phyloP scores from a whole-genome alignment of 2,797 vertebrate genomes.

The Sebastes kiyomatsui region DNA sequence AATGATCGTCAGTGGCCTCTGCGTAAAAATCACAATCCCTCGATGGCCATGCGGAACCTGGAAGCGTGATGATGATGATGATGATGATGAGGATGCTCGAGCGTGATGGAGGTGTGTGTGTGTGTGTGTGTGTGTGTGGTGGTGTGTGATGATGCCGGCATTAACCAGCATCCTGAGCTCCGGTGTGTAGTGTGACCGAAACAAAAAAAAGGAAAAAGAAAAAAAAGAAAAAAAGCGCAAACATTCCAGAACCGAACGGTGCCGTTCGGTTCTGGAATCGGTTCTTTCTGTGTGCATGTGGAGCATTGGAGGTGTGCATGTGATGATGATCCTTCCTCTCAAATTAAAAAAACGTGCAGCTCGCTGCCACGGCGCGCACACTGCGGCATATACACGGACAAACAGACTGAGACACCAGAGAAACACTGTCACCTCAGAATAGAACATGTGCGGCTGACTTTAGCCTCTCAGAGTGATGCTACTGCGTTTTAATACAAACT shows the following conservation, averaged over 20 bases:
- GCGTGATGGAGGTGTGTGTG: conserved; percentile 25
- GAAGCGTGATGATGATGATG: conserved; percentile 34
- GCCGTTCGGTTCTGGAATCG: not conserved
- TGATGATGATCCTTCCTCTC: conserved; percentile 39
- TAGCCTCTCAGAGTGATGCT: not conserved
- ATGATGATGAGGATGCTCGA: conserved; percentile 18
- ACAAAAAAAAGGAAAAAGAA: not conserved
- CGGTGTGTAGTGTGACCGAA: conserved; percentile 23
- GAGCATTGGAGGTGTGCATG: not conserved
- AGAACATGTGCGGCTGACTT: conserved; percentile 32
- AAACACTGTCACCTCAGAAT: conserved; percentile 26
- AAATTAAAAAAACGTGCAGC: conserved; percentile 66
- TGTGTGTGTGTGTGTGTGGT: not conserved
- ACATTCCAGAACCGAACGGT: not conserved
- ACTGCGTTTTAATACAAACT: conserved; percentile 11
- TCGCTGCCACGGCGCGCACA: conserved; percentile 70
- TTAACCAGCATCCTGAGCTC: conserved; percentile 33
- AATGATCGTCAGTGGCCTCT: conserved; percentile 41
- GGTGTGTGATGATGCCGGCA: conserved; percentile 37
- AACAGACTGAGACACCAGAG: not conserved
- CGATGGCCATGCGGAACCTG: conserved; percentile 45
- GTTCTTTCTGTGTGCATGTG: conserved; percentile 14
- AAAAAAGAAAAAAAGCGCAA: not conserved
- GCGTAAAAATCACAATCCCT: conserved; percentile 60
- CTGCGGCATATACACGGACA: conserved; percentile 74